Base-by-base conservation (phyloP, 2,113 vertebrate species). In the Neodon shergylaensis region DNA sequence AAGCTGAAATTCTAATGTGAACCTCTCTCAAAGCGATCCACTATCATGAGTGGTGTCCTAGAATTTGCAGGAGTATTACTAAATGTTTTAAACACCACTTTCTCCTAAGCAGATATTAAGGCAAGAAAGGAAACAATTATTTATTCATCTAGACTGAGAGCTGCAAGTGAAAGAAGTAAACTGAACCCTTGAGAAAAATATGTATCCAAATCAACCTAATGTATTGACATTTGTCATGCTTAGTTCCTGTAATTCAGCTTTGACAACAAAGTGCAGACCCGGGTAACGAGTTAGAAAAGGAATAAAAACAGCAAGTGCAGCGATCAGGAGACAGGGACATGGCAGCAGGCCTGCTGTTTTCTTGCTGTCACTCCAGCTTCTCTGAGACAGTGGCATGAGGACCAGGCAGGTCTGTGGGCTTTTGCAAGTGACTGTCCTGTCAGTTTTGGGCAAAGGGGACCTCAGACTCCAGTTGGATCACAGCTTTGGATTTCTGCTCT, bases 401-500 rank as follows among this genome's bases (percentile, higher is more conserved):
- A 82, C 54, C 58, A 52, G 84, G 44, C 39, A 95, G 89, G 26
- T 31, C 19, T 13, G 81, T 58, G 36, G 24, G 16, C 12, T 85
- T 66, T 70, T 61, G 9, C 14, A 3, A 78, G 42, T 61, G 42
- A 42, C 36, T 17, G 24, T 39, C 61, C 86, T 86, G 42, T 92
- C 89, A 54, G 19, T 31, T 26, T 26, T 74, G 36, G 92, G 63
- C 28, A 28, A 52, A 92, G 73, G 22, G 94, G 72, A 72, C 86
- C 77, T 94, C 52, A 72, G 10, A 13, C 31, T 94, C 42, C 33
- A 81, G 83, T 77, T 39, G 70, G 85, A 88, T 8, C 44, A 61
- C 92, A 77, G 77, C 39, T 98, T 90, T 79, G 3, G 82, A 22
- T 97, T 97, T 97, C 33, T 96, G n/a, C 96, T 92, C 61, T 81